phyloP scores from a whole-genome alignment of 2,113 vertebrate genomes.

The Mesembrinibis cayennensis region DNA sequence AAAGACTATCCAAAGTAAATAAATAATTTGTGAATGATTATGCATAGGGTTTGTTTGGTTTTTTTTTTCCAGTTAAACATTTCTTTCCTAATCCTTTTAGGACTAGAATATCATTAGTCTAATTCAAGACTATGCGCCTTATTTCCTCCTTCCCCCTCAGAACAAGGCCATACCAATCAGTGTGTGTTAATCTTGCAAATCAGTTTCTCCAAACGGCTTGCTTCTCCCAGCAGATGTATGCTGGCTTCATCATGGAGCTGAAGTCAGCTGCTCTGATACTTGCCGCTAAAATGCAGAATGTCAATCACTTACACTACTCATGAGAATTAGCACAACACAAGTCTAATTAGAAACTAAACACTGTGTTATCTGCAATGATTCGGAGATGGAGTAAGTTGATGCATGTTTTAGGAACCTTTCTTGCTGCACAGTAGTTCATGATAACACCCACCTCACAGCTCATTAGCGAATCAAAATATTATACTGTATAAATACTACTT shows the following conservation, averaged over 20 bases:
- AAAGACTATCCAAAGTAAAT: not conserved
- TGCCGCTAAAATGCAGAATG: not conserved
- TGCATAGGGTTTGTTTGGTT: not conserved
- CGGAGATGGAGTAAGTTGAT: not conserved
- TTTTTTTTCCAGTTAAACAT: not conserved
- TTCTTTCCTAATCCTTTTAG: not conserved
- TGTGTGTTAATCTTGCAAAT: not conserved
- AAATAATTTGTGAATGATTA: not conserved
- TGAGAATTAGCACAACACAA: not conserved
- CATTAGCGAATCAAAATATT: constrained; percentile 59
- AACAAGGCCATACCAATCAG: not conserved
- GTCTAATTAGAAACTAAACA: constrained; percentile 43
- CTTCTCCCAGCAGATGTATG: not conserved
- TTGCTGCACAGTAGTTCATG: constrained; percentile 40
- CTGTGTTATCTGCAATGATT: not conserved
- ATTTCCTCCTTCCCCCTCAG: not conserved
- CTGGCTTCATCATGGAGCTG: not conserved
- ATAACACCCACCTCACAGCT: constrained; percentile 50
- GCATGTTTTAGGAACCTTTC: constrained; percentile 11
- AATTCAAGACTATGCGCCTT: not conserved
- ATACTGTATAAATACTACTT: constrained; percentile 48
- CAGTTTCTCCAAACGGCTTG: not conserved
- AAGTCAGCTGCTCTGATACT: not conserved
- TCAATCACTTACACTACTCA: not conserved
- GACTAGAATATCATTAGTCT: not conserved